Conservation (phyloP, 2,888 invertebrate species). For the Drosophila tanythrix region DNA sequence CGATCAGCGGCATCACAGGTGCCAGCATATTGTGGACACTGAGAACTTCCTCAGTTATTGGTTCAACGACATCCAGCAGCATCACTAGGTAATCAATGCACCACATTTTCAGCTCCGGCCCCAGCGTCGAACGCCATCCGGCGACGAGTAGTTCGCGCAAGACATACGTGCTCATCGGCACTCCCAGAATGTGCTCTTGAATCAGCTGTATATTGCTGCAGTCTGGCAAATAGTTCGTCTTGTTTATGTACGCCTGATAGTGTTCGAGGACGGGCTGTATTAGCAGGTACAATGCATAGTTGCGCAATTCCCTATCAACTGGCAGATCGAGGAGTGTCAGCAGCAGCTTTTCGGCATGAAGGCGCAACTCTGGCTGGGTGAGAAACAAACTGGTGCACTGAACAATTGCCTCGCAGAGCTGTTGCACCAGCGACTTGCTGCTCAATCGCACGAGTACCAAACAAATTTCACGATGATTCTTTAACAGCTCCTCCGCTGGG, state of each 20-base stretch:
- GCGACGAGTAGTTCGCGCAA: conserved; percentile 68
- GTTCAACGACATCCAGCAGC: conserved; percentile 71
- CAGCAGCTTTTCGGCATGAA: conserved; percentile 68
- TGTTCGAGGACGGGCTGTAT: conserved; percentile 67
- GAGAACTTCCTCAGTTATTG: conserved; percentile 63
- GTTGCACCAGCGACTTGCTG: conserved; percentile 69
- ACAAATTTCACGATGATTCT: conserved; percentile 32
- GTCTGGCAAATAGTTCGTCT: conserved; percentile 61
- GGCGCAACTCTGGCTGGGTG: conserved; percentile 57
- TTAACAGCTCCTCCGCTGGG: conserved; percentile 29
- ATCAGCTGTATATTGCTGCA: conserved; percentile 61
- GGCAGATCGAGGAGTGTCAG: conserved; percentile 69
- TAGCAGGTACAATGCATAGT: conserved; percentile 63
- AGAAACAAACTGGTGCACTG: conserved; percentile 63
- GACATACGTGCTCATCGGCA: conserved; percentile 79
- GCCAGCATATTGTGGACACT: conserved; percentile 67
- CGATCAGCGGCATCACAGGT: conserved; percentile 69
- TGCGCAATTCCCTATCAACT: conserved; percentile 56
- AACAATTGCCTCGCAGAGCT: conserved; percentile 68
- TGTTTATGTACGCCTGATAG: conserved; percentile 79
- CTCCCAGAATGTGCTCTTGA: conserved; percentile 72
- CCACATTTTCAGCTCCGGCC: conserved; percentile 48
- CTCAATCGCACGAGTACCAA: conserved; percentile 72
- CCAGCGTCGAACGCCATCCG: conserved; percentile 30
- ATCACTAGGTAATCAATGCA: conserved; percentile 77